Conservation (phyloP, 1,140 invertebrate species). For the Ridgeia piscesae region DNA sequence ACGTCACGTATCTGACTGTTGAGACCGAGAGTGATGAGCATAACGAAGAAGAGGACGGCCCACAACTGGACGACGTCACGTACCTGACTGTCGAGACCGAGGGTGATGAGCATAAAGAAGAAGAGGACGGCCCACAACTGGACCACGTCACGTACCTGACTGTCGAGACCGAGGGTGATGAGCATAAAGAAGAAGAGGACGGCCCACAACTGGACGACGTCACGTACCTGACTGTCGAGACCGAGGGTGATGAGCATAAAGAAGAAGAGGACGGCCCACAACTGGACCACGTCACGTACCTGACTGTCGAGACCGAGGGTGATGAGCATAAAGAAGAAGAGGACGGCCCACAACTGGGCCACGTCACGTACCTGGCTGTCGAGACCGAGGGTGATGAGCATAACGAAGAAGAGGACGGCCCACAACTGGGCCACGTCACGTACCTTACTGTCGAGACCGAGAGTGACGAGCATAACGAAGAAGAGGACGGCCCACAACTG, state of each 20-base stretch:
- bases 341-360: slow-evolving; percentile 87
- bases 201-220: slow-evolving; percentile 91
- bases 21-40: slow-evolving; percentile 88
- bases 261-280: slow-evolving; percentile 96
- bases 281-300: slow-evolving; percentile 68
- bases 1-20: slow-evolving; percentile 60
- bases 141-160: slow-evolving; percentile 63
- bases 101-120: slow-evolving; percentile 92
- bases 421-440: slow-evolving; percentile 79
- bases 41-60: slow-evolving; percentile 95
- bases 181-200: slow-evolving; percentile 97
- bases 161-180: slow-evolving; percentile 83
- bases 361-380: slow-evolving; percentile 64
- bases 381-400: slow-evolving; percentile 88
- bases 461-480: slow-evolving; percentile 92
- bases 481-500: slow-evolving; percentile 93
- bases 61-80: slow-evolving; percentile 74
- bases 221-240: slow-evolving; percentile 64
- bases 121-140: slow-evolving; percentile 93
- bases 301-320: slow-evolving; percentile 77
- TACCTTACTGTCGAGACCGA: slow-evolving; percentile 72
- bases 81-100: slow-evolving; percentile 72
- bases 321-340: slow-evolving; percentile 97
- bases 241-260: slow-evolving; percentile 92
- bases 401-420: slow-evolving; percentile 95